Base-by-base conservation (phyloP, 1,140 invertebrate genomes). In the Leptinotarsa defecta region DNA sequence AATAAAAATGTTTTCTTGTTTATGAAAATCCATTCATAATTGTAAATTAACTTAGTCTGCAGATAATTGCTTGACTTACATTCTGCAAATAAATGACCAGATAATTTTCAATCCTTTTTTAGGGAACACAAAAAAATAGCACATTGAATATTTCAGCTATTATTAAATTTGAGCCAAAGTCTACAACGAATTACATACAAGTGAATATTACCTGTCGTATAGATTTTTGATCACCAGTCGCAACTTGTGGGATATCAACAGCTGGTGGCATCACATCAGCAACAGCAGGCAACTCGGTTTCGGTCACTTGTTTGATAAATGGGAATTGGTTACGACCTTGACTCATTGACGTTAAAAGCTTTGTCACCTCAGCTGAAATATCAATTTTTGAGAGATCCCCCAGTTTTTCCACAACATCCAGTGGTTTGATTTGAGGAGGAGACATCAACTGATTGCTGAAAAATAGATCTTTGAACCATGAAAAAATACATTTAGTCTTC, bases 311-410 rank as follows among this genome's bases (percentile, higher is more conserved):
- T 24, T 22, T 22, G 8, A n/a, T 27, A n/a, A 68, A 48, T 8
- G 70, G 52, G 19, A 67, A 73, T 24, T 65, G 49, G 48, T 52
- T 68, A 24, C 74, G 77, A 43, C 62, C 69, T 57, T 83, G 80
- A 57, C 81, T 81, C 72, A 84, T 82, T 1, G 81, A 81, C 2
- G 77, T 82, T 64, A 93, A 80, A 27, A 93, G 83, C 83, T 92
- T 92, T 1, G 91, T 91, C 3, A 93, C 91, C 80, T 93, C 91
- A 68, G 90, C 91, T 49, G 90, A 91, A 34, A 93, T 92, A 78
- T 92, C 91, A 71, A 94, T 92, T 85, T 92, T 92, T 27, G 91
- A 92, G 19, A 93, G 85, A 82, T 93, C 91, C 13, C 91, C 91
- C 17, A 92, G 79, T 83, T 89, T 91, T 77, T 89, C 91, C n/a